Conservation (phyloP, 2,113 vertebrate species). For the Blennius ocellaris region DNA sequence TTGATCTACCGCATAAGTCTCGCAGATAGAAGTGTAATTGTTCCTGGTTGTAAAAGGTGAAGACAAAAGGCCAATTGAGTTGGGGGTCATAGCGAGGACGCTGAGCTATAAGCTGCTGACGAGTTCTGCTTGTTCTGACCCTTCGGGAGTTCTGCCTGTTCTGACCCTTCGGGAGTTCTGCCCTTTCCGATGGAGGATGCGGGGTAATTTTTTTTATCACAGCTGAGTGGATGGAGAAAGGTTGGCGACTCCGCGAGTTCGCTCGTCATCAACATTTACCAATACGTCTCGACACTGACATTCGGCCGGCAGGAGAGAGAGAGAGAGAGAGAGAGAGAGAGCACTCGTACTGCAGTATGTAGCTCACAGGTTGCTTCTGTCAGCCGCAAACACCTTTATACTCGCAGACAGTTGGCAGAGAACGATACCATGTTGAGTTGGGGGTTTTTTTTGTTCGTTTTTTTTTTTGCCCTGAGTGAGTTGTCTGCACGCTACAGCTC, state of each 20-base stretch:
- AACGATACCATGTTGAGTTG: background rate
- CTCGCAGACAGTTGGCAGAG: conserved; percentile 27
- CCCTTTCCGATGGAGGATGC: conserved; percentile 41
- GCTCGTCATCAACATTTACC: conserved; percentile 5
- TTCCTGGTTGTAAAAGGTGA: no score
- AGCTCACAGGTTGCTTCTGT: background rate
- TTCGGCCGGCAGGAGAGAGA: conserved; percentile 2
- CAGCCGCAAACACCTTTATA: conserved; percentile 1
- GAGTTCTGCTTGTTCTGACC: background rate
- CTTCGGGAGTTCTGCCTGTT: conserved; percentile 6
- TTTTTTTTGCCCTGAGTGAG: conserved; percentile 8
- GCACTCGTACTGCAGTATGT: background rate
- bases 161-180: conserved; percentile 21
- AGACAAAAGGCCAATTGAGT: conserved; percentile 10
- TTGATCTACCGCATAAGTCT: no score
- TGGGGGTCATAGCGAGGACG: conserved; percentile 11
- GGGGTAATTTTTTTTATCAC: conserved; percentile 52
- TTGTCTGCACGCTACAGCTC: conserved; percentile 39
- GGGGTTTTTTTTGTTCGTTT: background rate
- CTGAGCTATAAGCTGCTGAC: conserved; percentile 4
- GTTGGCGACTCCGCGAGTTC: background rate
- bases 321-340: background rate
- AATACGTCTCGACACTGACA: background rate
- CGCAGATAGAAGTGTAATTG: no score
- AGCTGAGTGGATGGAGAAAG: conserved; percentile 34